These are phyloP conservation scores for Engystomops pustulosus DNA, from an alignment of 2,113 vertebrate species.

Conservation along the genomic window DNA sequence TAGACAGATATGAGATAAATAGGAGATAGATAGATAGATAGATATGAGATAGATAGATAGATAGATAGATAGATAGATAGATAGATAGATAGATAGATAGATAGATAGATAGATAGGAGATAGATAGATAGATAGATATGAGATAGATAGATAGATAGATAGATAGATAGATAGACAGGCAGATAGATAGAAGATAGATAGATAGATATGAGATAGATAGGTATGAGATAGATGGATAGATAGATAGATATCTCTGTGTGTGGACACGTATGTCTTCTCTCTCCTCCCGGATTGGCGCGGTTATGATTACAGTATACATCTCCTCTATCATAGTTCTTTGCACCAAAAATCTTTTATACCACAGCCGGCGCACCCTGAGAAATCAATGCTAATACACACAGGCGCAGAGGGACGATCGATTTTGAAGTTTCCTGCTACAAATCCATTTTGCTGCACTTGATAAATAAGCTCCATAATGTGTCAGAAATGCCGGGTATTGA, in stretches of 20 bases:
- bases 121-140: background rate
- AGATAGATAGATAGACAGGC: background rate
- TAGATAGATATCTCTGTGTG: too few relatives aligned
- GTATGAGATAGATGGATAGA: background rate
- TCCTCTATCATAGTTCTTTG: conserved; percentile 23
- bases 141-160: background rate
- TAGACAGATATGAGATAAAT: too few relatives aligned
- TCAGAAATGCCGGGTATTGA: conserved; percentile 42
- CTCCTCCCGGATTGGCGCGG: background rate
- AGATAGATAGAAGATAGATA: background rate
- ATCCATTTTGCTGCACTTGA: conserved; percentile 51
- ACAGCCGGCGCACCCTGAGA: conserved; percentile 38
- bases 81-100: too few relatives aligned
- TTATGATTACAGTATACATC: conserved; percentile 22
- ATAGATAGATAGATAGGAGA: background rate
- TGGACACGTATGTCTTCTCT: too few relatives aligned
- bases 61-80: too few relatives aligned
- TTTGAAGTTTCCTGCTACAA: conserved; percentile 49
- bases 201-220: too few relatives aligned
- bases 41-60: too few relatives aligned
- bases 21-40: too few relatives aligned
- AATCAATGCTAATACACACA: conserved; percentile 49
- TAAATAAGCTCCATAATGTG: conserved; percentile 52
- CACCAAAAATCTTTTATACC: conserved; percentile 8
- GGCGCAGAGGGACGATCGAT: conserved; percentile 40